A percentile compares a stretch with the other conserved stretches of the same genome.
phyloP scores from a whole-genome alignment of 2,113 vertebrate genomes.

The Lichenostomus cassidix region DNA sequence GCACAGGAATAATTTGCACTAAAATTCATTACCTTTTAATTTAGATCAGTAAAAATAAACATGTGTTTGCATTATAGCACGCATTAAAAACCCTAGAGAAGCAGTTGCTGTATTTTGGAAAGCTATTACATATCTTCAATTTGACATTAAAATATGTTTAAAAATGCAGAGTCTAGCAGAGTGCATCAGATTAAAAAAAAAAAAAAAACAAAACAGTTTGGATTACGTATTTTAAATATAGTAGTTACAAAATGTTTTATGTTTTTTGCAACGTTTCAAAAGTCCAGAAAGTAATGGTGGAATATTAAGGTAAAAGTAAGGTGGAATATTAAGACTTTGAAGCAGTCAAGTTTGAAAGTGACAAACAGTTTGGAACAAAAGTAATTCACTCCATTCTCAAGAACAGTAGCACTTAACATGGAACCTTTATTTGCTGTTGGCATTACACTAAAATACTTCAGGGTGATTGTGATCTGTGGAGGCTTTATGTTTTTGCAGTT shows the following conservation, averaged over 20 bases:
- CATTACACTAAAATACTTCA: not conserved
- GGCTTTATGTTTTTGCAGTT: not conserved
- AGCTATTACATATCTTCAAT: not conserved
- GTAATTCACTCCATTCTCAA: not conserved
- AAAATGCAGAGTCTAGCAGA: not conserved
- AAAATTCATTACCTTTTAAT: not conserved
- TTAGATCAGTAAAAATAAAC: not conserved
- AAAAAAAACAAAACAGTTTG: fast-evolving
- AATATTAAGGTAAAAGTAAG: not conserved
- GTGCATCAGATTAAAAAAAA: not conserved
- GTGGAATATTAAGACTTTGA: not conserved
- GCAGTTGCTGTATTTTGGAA: not conserved
- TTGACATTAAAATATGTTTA: not conserved
- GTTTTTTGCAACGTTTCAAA: not conserved
- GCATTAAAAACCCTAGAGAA: not conserved
- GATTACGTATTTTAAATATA: not conserved
- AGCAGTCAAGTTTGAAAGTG: not conserved
- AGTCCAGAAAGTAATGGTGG: not conserved
- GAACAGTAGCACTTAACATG: not conserved
- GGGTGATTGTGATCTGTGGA: not conserved
- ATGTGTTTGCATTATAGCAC: not conserved
- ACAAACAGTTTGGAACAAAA: not conserved
- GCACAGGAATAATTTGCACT: not conserved
- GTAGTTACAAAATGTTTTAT: not conserved
- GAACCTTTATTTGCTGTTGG: not conserved